Evolutionary conservation across 2,888 invertebrate genomes (phyloP).

Genomic region (Leptinotarsa haldemani): DNA sequence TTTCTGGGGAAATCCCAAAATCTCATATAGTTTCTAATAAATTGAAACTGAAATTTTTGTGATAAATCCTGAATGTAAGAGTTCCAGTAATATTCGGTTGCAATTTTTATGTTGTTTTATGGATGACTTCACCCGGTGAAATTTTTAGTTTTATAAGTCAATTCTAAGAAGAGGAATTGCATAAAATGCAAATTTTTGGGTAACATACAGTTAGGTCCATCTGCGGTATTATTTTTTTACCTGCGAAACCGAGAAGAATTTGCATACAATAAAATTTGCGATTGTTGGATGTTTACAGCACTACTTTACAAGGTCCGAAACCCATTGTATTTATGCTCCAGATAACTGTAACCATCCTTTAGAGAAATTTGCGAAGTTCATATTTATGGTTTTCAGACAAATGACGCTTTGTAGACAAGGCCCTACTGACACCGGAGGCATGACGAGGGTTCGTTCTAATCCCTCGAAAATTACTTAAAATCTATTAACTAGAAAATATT

Average conservation of each 20-base stretch:
- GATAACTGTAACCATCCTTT: slow-evolving; percentile 42
- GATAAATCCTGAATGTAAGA: too few species aligned
- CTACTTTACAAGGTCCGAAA: slow-evolving; percentile 30
- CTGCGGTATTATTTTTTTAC: slow-evolving; percentile 36
- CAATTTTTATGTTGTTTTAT: slow-evolving; percentile 12
- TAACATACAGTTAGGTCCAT: slow-evolving; percentile 35
- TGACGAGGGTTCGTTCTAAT: slow-evolving; percentile 40
- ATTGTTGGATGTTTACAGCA: slow-evolving; percentile 35
- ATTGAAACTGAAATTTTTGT: too few species aligned
- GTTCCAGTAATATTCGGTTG: too few species aligned
- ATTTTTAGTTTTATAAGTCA: slow-evolving; percentile 31
- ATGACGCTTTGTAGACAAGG: slow-evolving; percentile 16
- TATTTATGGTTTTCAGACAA: slow-evolving; percentile 39
- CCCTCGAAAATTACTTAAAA: slow-evolving; percentile 37
- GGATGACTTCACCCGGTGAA: slow-evolving; percentile 40
- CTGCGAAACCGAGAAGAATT: slow-evolving; percentile 37
- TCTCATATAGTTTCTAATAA: too few species aligned
- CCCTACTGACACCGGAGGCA: slow-evolving; percentile 29
- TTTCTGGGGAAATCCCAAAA: too few species aligned
- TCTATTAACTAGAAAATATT: slow-evolving; percentile 29
- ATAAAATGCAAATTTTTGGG: slow-evolving; percentile 44
- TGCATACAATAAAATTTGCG: slow-evolving; percentile 44
- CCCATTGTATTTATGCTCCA: slow-evolving; percentile 39
- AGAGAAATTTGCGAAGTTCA: slow-evolving; percentile 28
- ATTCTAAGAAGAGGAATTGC: slow-evolving; percentile 44